phyloP scores from a whole-genome alignment of 2,113 vertebrate genomes.

The Litocranius walleri region DNA sequence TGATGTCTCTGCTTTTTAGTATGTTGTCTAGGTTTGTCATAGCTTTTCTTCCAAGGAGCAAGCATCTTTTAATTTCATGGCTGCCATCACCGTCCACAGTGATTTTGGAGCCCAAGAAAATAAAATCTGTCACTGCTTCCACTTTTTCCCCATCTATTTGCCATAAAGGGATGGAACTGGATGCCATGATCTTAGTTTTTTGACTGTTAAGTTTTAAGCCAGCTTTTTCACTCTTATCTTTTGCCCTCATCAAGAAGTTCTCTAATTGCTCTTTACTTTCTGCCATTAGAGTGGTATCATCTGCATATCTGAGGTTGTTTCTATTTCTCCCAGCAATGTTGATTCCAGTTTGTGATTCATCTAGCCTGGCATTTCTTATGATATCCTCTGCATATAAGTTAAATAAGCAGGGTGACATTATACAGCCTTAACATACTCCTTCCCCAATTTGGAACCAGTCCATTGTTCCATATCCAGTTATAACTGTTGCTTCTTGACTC shows the following conservation, averaged over 20 bases:
- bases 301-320: neutral
- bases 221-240: neutral
- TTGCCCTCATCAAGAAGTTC: neutral
- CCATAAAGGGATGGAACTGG: neutral
- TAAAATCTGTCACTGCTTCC: neutral
- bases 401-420: neutral
- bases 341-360: neutral
- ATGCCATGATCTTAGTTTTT: neutral
- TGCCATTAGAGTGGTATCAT: neutral
- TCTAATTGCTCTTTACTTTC: neutral
- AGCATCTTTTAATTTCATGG: neutral
- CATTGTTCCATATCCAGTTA: neutral
- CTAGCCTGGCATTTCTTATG: neutral
- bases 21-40: neutral
- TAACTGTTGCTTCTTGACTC: neutral
- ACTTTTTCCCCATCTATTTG: neutral
- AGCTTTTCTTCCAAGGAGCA: neutral
- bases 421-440: neutral
- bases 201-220: neutral
- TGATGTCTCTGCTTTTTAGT: neutral
- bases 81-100: neutral
- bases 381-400: neutral
- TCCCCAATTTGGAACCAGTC: neutral
- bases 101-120: neutral
- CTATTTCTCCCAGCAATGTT: neutral